Conservation (phyloP, 2,113 vertebrate species). For the Amblyopsis rosae region DNA sequence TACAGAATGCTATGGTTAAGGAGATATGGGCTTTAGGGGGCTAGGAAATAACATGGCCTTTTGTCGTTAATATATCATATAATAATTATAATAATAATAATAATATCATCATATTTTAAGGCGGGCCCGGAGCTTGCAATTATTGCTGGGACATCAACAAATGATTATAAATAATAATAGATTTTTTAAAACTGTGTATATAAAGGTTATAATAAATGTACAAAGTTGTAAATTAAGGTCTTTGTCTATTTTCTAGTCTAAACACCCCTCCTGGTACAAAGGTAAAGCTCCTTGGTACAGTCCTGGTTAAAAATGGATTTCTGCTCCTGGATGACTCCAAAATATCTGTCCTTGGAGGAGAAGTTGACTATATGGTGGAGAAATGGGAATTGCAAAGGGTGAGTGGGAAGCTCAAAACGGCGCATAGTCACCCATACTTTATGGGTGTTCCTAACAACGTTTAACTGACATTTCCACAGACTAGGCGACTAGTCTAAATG, state of each 20-base stretch:
- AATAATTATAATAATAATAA: too few species aligned
- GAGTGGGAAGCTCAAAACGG: slow-evolving; percentile 60
- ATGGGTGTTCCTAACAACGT: too few species aligned
- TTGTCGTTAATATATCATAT: too few species aligned
- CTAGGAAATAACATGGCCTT: slow-evolving; percentile 11
- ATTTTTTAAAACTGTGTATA: too few species aligned
- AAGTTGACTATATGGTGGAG: slow-evolving; percentile 96
- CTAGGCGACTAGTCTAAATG: too few species aligned
- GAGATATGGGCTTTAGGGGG: slow-evolving; percentile 20
- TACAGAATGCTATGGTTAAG: slow-evolving; percentile 54
- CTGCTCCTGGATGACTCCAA: slow-evolving; percentile 92
- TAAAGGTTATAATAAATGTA: too few species aligned
- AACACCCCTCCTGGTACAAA: slow-evolving; percentile 94
- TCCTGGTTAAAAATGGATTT: slow-evolving; percentile 91
- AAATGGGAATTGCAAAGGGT: slow-evolving; percentile 98
- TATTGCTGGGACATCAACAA: background rate
- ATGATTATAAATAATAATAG: slow-evolving; percentile 19
- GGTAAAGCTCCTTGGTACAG: slow-evolving; percentile 87
- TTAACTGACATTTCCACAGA: too few species aligned
- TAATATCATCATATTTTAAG: too few species aligned
- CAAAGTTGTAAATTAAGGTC: too few species aligned
- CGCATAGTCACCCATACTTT: too few species aligned
- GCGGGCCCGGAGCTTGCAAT: slow-evolving; percentile 4
- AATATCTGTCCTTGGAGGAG: slow-evolving; percentile 89
- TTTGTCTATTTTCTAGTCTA: slow-evolving; percentile 63